Percentiles rank a stretch among this genome's conserved stretches.
Evolutionary conservation across 1,140 invertebrate genomes (phyloP).

Genomic region (Metaphire vulgaris): DNA sequence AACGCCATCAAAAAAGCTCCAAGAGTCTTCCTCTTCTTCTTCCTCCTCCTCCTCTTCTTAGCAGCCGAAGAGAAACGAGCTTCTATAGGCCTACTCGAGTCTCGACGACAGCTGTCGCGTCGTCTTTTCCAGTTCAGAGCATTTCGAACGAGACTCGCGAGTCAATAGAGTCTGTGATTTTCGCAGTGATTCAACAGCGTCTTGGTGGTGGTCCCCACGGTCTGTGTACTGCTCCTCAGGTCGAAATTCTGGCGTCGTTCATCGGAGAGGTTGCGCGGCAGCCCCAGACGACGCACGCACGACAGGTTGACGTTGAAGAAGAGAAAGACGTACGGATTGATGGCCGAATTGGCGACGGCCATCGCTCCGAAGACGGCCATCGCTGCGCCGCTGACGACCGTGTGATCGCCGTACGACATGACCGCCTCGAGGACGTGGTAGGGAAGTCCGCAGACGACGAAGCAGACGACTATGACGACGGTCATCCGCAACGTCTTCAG

Average conservation of each 20-base stretch:
- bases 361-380: conserved; percentile 42
- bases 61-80: background rate
- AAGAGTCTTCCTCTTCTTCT: no score
- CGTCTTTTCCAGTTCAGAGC: no score
- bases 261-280: background rate
- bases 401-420: conserved; percentile 44
- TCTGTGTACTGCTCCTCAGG: background rate
- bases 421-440: conserved; percentile 51
- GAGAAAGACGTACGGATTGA: conserved; percentile 48
- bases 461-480: conserved; percentile 47
- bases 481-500: conserved; percentile 53
- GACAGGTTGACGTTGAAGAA: conserved; percentile 40
- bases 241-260: background rate
- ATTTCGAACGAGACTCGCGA: background rate
- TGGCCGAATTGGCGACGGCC: conserved; percentile 45
- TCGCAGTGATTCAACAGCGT: background rate
- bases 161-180: background rate
- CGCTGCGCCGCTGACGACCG: conserved; percentile 32
- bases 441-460: conserved; percentile 46
- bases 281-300: background rate
- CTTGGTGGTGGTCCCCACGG: background rate
- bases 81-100: background rate
- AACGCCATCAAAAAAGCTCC: no score
- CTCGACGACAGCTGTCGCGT: no score
- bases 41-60: no score